phyloP scores from a whole-genome alignment of 2,888 invertebrate species.

The Drosophila longiperda region DNA sequence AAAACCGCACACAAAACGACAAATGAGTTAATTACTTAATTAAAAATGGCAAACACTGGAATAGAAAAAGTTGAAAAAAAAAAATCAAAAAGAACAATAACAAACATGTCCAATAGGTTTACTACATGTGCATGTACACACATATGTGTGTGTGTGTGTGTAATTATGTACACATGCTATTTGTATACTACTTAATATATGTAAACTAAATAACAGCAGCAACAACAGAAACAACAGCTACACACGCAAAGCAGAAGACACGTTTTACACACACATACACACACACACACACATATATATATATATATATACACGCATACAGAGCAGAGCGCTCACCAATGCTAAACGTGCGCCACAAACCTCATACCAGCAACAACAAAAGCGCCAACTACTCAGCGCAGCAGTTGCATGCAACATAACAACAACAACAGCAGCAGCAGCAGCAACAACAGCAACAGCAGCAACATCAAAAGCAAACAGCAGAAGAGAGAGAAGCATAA shows the following conservation, averaged over 20 bases:
- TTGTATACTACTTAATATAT: conserved; percentile 35
- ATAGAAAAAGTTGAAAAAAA: background rate
- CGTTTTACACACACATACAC: conserved; percentile 44
- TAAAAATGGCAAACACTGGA: conserved; percentile 44
- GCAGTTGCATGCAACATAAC: conserved; percentile 62
- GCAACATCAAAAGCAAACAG: conserved; percentile 60
- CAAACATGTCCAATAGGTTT: conserved; percentile 20
- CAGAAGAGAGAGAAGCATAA: conserved; percentile 79
- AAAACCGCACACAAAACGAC: conserved; percentile 40
- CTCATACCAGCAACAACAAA: conserved; percentile 29
- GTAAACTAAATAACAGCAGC: conserved; percentile 45
- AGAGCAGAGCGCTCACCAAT: conserved; percentile 55
- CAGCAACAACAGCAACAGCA: conserved; percentile 39
- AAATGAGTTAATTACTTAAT: conserved; percentile 74
- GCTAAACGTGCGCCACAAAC: conserved; percentile 68
- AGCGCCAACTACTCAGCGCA: conserved; percentile 54
- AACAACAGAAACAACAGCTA: conserved; percentile 29
- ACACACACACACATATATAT: background rate
- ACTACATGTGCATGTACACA: conserved; percentile 8
- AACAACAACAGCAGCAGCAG: conserved; percentile 24
- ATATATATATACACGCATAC: background rate
- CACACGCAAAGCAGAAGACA: conserved; percentile 63
- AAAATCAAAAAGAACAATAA: background rate
- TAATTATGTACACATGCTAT: conserved; percentile 7
- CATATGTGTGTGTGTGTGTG: background rate